Evolutionary conservation across 1,140 invertebrate species (phyloP).

Genomic region (Odontomachus brunneus): DNA sequence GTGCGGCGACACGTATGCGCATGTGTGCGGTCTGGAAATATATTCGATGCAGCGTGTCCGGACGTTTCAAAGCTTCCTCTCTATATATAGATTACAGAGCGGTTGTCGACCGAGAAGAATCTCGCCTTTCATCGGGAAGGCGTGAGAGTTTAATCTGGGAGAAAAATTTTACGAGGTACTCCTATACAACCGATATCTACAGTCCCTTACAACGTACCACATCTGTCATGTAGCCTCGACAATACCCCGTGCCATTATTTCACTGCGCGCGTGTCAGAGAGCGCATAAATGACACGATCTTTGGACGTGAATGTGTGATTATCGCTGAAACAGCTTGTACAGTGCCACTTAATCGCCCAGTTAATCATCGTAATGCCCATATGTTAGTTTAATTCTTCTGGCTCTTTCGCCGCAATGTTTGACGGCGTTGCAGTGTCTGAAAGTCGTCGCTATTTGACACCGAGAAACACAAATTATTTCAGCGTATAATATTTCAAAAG

Average conservation of each 20-base stretch:
- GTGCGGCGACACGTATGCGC: conserved; percentile 2
- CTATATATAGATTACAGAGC: conserved; percentile 74
- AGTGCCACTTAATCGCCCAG: conserved; percentile 5
- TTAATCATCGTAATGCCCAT: conserved; percentile 16
- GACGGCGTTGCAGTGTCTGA: not conserved
- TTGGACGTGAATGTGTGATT: not conserved
- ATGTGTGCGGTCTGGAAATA: conserved; percentile 64
- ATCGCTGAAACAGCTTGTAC: conserved; percentile 12
- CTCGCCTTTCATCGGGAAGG: conserved; percentile 68
- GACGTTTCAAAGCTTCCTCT: conserved; percentile 68
- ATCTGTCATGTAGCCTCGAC: not conserved
- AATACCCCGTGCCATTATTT: conserved; percentile 13
- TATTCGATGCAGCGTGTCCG: conserved; percentile 72
- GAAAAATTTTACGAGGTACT: conserved; percentile 48
- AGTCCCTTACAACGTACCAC: not conserved
- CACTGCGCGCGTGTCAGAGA: conserved; percentile 5
- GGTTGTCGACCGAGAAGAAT: conserved; percentile 71
- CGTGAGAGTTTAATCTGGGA: conserved; percentile 50
- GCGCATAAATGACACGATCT: conserved; percentile 27
- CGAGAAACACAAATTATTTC: not conserved
- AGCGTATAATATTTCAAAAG: too few relatives aligned
- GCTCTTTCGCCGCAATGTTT: not conserved
- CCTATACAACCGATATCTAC: conserved; percentile 49
- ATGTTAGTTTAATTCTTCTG: conserved; percentile 25
- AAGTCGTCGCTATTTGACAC: not conserved